phyloP scores from a whole-genome alignment of 2,113 vertebrate genomes.

The Tautogolabrus adspersus region DNA sequence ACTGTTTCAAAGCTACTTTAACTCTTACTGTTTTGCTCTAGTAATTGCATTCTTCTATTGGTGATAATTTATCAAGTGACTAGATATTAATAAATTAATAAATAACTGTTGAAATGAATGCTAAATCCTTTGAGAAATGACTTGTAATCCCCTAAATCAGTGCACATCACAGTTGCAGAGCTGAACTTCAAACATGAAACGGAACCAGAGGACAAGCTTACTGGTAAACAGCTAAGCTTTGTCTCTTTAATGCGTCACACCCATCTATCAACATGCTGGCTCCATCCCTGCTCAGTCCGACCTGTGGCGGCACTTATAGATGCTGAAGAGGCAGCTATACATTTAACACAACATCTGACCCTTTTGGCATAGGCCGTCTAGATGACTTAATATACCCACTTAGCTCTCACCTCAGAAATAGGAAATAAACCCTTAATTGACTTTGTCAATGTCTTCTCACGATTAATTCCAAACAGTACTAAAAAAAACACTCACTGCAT shows the following conservation, averaged over 20 bases:
- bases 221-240: conserved; percentile 52
- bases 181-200: conserved; percentile 47
- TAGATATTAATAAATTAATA: conserved; percentile 11
- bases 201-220: conserved; percentile 41
- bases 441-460: conserved; percentile 52
- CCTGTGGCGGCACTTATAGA: conserved; percentile 2
- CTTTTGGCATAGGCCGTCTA: conserved; percentile 16
- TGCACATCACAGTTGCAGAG: conserved; percentile 61
- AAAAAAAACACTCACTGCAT: conserved; percentile 8
- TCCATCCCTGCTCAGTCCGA: conserved; percentile 16
- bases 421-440: conserved; percentile 38
- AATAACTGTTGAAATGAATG: conserved; percentile 38
- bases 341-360: conserved; percentile 40
- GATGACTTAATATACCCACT: conserved; percentile 35
- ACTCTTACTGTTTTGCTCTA: not conserved
- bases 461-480: conserved; percentile 41
- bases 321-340: conserved; percentile 6
- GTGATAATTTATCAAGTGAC: conserved; percentile 14
- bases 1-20: conserved; percentile 1
- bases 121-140: conserved; percentile 54
- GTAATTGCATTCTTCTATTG: not conserved
- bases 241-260: conserved; percentile 55
- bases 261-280: conserved; percentile 22
- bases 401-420: not conserved
- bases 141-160: conserved; percentile 71